Evolutionary conservation across 2,113 vertebrate genomes (phyloP).

Genomic region (Trogon melanurus): DNA sequence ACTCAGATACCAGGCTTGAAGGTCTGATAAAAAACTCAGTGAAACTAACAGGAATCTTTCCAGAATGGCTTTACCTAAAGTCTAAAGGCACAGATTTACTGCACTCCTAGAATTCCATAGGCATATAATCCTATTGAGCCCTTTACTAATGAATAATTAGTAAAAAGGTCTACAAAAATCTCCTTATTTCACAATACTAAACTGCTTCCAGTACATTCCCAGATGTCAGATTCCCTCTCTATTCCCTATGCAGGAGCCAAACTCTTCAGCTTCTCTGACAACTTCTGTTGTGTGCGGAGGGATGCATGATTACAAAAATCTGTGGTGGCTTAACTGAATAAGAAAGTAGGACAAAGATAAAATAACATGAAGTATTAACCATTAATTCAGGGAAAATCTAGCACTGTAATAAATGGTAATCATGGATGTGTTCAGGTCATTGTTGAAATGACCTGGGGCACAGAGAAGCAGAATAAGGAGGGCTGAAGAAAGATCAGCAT

Average conservation of each 20-base stretch:
- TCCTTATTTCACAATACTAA: conserved; percentile 13
- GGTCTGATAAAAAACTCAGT: not conserved
- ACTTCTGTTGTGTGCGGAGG: not conserved
- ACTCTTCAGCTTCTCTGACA: not conserved
- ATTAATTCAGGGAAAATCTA: not conserved
- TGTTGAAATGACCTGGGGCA: not conserved
- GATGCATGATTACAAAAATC: conserved; percentile 8
- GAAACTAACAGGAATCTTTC: not conserved
- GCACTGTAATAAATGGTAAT: not conserved
- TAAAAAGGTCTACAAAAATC: not conserved
- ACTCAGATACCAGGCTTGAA: not conserved
- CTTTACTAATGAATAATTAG: not conserved
- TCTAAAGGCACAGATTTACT: not conserved
- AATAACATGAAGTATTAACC: not conserved
- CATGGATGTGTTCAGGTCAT: not conserved
- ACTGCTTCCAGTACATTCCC: conserved; percentile 1
- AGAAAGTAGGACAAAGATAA: conserved; percentile 17
- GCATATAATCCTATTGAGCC: not conserved
- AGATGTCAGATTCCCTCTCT: not conserved
- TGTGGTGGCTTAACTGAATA: not conserved
- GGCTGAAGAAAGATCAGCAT: not conserved
- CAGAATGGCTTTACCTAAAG: not conserved
- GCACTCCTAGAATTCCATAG: not conserved
- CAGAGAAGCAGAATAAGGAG: not conserved
- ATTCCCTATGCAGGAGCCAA: conserved; percentile 31